Percentiles rank a stretch among this genome's conserved stretches.
Conservation (phyloP, 2,888 invertebrate genomes). For the Trimorus sp. region DNA sequence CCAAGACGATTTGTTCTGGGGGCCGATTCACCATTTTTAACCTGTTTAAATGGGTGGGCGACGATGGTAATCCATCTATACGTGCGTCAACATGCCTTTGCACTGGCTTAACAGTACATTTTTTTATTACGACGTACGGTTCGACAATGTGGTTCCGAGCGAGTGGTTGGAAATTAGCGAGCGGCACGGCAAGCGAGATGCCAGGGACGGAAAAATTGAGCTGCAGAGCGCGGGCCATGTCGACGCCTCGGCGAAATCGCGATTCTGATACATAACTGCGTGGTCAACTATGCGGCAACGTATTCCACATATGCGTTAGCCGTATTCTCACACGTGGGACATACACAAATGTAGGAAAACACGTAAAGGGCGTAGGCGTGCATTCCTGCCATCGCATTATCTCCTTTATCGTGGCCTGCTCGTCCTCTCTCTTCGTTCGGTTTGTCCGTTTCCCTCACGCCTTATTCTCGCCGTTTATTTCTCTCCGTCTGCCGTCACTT, state of each 20-base stretch:
- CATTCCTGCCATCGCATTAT: constrained; percentile 79
- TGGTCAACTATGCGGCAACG: constrained; percentile 75
- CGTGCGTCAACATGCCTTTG: too few relatives aligned
- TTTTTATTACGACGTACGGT: too few relatives aligned
- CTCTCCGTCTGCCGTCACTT: constrained; percentile 41
- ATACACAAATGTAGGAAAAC: constrained; percentile 76
- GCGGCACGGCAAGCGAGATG: constrained; percentile 20
- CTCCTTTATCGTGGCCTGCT: constrained; percentile 71
- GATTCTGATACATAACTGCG: constrained; percentile 74
- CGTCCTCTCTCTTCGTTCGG: constrained; percentile 42
- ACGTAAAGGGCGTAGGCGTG: constrained; percentile 79
- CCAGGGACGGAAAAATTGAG: constrained; percentile 54
- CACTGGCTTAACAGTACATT: too few relatives aligned
- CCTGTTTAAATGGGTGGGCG: too few relatives aligned
- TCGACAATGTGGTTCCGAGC: too few relatives aligned
- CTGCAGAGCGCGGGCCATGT: constrained; percentile 66
- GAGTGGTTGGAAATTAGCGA: constrained; percentile 32
- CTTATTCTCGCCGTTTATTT: constrained; percentile 45
- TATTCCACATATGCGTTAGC: constrained; percentile 74
- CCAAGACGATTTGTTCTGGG: too few relatives aligned
- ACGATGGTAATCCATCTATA: too few relatives aligned
- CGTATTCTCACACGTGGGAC: constrained; percentile 75
- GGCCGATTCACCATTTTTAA: too few relatives aligned
- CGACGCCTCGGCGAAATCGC: constrained; percentile 68
- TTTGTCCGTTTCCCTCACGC: constrained; percentile 31